Base-by-base conservation (phyloP, 2,113 vertebrate species). In the Motacilla tschutschensis region DNA sequence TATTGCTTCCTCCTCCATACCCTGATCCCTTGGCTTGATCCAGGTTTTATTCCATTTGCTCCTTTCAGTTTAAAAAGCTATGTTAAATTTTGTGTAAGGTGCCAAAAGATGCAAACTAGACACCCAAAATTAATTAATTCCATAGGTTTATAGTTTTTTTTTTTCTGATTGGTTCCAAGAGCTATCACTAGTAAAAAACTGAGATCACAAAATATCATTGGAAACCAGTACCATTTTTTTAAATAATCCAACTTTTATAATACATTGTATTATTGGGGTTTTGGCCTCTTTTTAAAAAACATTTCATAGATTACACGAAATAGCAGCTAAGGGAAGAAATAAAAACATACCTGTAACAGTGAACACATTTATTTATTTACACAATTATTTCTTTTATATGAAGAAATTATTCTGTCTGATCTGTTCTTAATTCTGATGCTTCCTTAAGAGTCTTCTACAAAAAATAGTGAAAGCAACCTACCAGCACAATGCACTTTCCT, bases 211-310 rank as follows among this genome's bases (percentile, higher is more conserved):
- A 87, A 76, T 20, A 70, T 12, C 22, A 9, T 40, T 48, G 35
- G 54, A 90, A 83, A 59, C 1, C 35, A 63, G 10, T 31, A 53
- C 19, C 3, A n/a, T 21, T 17, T 73, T 66, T 87, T 79, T 57
- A 19, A 75, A 67, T 33, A 43, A 29, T 22, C 6, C 29, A 25
- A 69, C 18, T 54, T 83, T 10, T 69, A 12, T 11, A 80, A 53
- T 26, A 43, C 0, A 2, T 44, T 6, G 0, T 31, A 51, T 8
- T 77, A 35, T 8, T 22, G 43, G 14, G 6, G 9, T 29, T 75
- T 66, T n/a, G 53, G 20, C 9, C 18, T 22, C 18, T 24, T 63
- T 41, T n/a, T 54, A 21, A 8, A 50, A 57, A 17, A 26, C 7
- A 44, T 48, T 59, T 67, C 26, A 74, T 5, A 51, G 10, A 81